Conservation (phyloP, 2,888 invertebrate genomes). For the Platynereis dumerilii region DNA sequence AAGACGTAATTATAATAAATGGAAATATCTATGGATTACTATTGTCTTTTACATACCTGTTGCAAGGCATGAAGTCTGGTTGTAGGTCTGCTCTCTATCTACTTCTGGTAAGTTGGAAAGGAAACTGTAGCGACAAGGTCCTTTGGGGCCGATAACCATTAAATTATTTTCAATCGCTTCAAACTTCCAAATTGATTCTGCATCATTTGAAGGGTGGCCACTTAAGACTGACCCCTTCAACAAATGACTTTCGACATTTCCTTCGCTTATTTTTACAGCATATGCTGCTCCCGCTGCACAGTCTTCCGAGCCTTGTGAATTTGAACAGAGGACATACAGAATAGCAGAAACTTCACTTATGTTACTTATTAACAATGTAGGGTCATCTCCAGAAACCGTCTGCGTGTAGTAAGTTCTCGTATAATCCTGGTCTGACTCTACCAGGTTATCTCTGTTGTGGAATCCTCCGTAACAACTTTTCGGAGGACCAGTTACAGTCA, state of each 20-base stretch:
- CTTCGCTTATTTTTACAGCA: conserved; percentile 30
- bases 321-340: conserved; percentile 45
- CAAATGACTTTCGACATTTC: conserved; percentile 27
- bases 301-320: conserved; percentile 40
- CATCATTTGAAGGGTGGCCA: conserved; percentile 25
- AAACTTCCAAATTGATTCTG: conserved; percentile 44
- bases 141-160: conserved; percentile 41
- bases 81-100: conserved; percentile 11
- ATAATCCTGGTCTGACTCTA: neutral
- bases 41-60: too few relatives aligned
- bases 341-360: conserved; percentile 30
- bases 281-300: conserved; percentile 43
- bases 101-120: conserved; percentile 37
- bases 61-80: conserved; percentile 34
- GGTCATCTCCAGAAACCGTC: conserved; percentile 34
- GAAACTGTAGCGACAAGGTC: conserved; percentile 45
- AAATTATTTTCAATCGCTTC: conserved; percentile 32
- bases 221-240: conserved; percentile 33
- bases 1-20: too few relatives aligned
- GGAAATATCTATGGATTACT: too few relatives aligned
- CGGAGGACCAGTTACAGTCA: conserved; percentile 35
- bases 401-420: conserved; percentile 26
- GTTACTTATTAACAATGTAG: conserved; percentile 27
- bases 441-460: conserved; percentile 38
- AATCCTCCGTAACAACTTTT: conserved; percentile 40